Percentiles rank a stretch among this genome's conserved stretches.
phyloP scores from a whole-genome alignment of 30 jellyfish, hydroid and myxozoan species.

The Aurelia coerulea region DNA sequence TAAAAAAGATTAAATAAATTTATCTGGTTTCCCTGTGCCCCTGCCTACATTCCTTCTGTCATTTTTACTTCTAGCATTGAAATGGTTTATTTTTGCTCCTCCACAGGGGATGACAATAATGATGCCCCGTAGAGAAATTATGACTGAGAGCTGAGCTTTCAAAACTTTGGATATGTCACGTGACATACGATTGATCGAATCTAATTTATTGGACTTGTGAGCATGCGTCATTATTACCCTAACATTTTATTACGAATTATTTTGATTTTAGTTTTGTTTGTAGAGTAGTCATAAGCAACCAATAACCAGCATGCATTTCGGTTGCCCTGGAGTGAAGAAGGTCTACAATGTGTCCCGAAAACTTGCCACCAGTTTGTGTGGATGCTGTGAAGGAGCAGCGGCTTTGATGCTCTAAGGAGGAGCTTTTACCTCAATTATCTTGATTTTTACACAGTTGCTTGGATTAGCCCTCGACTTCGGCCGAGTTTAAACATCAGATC shows the following conservation, averaged over 20 bases:
- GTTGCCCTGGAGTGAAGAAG: not conserved
- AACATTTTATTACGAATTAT: not conserved
- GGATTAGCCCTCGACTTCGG: too few relatives aligned
- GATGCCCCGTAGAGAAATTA: slow-evolving; percentile 47
- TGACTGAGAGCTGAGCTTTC: slow-evolving; percentile 75
- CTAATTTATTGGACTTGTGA: slow-evolving; percentile 43
- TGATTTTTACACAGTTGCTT: too few relatives aligned
- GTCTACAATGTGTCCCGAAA: not conserved
- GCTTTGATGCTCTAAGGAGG: too few relatives aligned
- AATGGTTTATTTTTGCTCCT: not conserved
- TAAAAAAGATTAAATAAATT: too few relatives aligned
- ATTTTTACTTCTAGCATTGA: too few relatives aligned
- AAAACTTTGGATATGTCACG: slow-evolving; percentile 31
- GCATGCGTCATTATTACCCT: not conserved
- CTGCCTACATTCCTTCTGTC: too few relatives aligned
- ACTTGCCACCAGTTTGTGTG: too few relatives aligned
- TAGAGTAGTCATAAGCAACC: not conserved
- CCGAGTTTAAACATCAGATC: too few relatives aligned
- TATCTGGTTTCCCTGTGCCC: too few relatives aligned
- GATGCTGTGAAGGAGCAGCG: too few relatives aligned
- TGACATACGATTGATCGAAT: slow-evolving; percentile 49
- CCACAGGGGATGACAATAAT: slow-evolving; percentile 55
- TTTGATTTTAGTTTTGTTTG: not conserved
- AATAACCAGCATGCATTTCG: slow-evolving; percentile 16
- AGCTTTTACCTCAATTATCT: too few relatives aligned